These are phyloP conservation scores for Drosophila teissieri DNA, from an alignment of 1,140 invertebrate species.

Conservation along the genomic window DNA sequence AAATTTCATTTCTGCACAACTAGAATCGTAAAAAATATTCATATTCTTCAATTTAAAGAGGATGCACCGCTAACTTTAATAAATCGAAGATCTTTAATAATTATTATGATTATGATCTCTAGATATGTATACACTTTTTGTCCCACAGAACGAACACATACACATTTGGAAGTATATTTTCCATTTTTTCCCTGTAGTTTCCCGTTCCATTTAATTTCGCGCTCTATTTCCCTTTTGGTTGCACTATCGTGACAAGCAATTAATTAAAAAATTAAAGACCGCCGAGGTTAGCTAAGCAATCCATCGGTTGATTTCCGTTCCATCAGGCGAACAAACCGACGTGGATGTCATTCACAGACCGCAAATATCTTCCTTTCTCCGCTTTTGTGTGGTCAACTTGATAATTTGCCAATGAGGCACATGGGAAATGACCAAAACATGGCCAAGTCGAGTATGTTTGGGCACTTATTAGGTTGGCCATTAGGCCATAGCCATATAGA, in stretches of 20 bases:
- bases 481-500: conserved; percentile 75
- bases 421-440: conserved; percentile 73
- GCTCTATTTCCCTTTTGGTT: conserved; percentile 25
- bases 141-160: too few relatives aligned
- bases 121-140: too few relatives aligned
- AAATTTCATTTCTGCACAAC: too few relatives aligned
- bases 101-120: too few relatives aligned
- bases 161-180: too few relatives aligned
- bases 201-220: conserved; percentile 65
- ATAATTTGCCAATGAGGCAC: conserved; percentile 81
- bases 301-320: conserved; percentile 33
- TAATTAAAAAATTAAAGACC: conserved; percentile 80
- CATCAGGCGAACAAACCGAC: conserved; percentile 39
- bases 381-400: conserved; percentile 65
- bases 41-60: too few relatives aligned
- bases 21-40: too few relatives aligned
- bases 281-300: conserved; percentile 34
- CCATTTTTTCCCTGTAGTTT: conserved; percentile 8
- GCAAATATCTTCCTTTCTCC: conserved; percentile 37
- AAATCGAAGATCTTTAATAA: too few relatives aligned
- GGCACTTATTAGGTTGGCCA: conserved; percentile 66
- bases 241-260: conserved; percentile 73
- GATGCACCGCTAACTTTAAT: too few relatives aligned
- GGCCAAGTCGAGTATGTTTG: conserved; percentile 42
- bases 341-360: conserved; percentile 40